Evolutionary conservation across 2,113 vertebrate species (phyloP).

Genomic region (Indri indri): DNA sequence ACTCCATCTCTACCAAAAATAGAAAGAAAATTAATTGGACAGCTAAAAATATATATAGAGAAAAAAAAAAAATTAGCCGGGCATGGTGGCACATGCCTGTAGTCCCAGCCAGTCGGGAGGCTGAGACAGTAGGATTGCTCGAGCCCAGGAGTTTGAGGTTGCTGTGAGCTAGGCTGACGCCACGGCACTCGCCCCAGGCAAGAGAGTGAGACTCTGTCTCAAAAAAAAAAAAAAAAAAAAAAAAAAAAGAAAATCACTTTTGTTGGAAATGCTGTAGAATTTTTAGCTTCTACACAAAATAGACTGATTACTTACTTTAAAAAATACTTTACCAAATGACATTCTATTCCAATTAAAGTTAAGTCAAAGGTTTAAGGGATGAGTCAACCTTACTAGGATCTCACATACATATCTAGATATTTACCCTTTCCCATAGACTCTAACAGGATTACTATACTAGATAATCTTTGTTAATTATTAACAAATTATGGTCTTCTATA

Average conservation of each 20-base stretch:
- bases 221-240: too few species aligned
- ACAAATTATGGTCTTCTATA: constrained; percentile 6
- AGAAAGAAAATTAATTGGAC: too few species aligned
- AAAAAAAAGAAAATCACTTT: constrained; percentile 12
- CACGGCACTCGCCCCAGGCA: too few species aligned
- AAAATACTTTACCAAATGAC: constrained; percentile 1
- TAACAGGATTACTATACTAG: background rate
- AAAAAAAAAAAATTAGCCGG: too few species aligned
- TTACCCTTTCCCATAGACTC: background rate
- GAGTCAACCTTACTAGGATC: background rate
- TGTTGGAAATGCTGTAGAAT: constrained; percentile 19
- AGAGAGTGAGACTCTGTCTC: too few species aligned
- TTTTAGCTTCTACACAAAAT: constrained; percentile 32
- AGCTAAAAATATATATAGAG: too few species aligned
- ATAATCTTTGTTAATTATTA: background rate
- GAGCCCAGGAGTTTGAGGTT: too few species aligned
- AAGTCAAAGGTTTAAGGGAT: constrained; percentile 7
- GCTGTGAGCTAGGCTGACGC: too few species aligned
- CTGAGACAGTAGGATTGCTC: too few species aligned
- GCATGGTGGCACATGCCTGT: too few species aligned
- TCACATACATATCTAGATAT: background rate
- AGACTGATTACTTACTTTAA: background rate
- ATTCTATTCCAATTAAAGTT: constrained; percentile 26
- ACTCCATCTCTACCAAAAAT: too few species aligned
- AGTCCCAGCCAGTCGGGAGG: too few species aligned